Evolutionary conservation across 2,797 vertebrate genomes (phyloP).

Genomic region (Onychomys arenicola): DNA sequence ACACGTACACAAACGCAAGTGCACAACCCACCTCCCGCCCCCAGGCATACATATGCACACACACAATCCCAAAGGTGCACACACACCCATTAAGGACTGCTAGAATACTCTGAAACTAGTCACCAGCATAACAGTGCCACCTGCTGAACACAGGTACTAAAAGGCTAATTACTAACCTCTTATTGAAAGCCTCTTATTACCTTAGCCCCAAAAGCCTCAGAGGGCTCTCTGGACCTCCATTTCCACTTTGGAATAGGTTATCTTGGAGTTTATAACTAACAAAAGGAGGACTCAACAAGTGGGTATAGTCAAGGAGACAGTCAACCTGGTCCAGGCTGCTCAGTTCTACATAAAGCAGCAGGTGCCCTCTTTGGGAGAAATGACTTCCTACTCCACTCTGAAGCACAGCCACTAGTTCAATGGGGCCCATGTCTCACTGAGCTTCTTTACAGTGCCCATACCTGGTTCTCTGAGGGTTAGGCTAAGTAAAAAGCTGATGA

Average conservation of each 20-base stretch:
- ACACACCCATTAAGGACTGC: background rate
- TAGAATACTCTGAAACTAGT: background rate
- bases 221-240: background rate
- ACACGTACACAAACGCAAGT: background rate
- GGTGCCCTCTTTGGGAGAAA: background rate
- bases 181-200: background rate
- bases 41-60: no score
- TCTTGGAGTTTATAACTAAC: constrained; percentile 16
- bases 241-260: background rate
- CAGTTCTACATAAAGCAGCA: background rate
- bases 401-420: background rate
- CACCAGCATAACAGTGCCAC: background rate
- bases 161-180: background rate
- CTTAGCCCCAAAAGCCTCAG: background rate
- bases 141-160: constrained; percentile 49
- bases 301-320: background rate
- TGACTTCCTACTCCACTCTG: background rate
- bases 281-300: background rate
- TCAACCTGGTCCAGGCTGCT: background rate
- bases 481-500: background rate
- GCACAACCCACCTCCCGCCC: no score
- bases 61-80: background rate
- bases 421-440: background rate
- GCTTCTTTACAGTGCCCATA: background rate
- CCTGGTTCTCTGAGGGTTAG: background rate